phyloP scores from a whole-genome alignment of 2,797 vertebrate species.

The Cephalopachus bancanus region DNA sequence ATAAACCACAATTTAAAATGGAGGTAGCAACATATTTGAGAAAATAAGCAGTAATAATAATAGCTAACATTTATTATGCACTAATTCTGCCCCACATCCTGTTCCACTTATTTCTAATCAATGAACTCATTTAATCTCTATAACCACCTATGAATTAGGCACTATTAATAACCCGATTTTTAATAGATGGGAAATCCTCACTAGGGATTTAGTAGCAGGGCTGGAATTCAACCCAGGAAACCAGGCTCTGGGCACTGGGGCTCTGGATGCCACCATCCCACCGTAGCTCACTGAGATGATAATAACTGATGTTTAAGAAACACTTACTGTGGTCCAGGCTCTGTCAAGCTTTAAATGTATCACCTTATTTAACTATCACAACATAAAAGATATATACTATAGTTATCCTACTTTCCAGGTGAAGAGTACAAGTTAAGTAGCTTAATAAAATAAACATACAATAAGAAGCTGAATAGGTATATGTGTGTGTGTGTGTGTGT shows the following conservation, averaged over 20 bases:
- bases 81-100: background rate
- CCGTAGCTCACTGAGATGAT: background rate
- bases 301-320: background rate
- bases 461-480: background rate
- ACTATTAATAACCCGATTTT: background rate
- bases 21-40: background rate
- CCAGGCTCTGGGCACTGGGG: background rate
- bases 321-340: background rate
- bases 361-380: background rate
- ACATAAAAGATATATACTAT: background rate
- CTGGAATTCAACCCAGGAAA: background rate
- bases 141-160: background rate
- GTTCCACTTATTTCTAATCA: conserved; percentile 1
- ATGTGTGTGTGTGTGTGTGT: too few species aligned
- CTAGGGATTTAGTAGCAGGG: background rate
- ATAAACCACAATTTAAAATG: background rate
- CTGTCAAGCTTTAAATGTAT: background rate
- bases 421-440: background rate
- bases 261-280: background rate
- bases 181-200: background rate
- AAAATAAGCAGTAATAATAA: background rate
- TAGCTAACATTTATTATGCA: background rate
- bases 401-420: background rate
- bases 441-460: background rate
- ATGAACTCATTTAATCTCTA: background rate